Evolutionary conservation across 2,113 vertebrate genomes (phyloP).

Genomic region (Callorhinus ursinus): DNA sequence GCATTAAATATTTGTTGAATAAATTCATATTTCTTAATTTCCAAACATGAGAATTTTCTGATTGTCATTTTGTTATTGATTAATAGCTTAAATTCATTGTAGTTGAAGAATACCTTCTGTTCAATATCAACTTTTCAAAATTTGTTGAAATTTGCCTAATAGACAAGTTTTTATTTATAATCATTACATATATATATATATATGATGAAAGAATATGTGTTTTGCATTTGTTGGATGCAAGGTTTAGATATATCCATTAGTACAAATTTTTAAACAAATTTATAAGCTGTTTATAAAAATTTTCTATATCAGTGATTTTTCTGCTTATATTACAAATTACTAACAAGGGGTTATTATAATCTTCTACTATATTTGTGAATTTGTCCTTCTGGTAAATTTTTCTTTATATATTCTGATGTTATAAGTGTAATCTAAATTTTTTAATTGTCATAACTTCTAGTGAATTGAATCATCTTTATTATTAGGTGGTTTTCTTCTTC

Average conservation of each 20-base stretch:
- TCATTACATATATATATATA: background rate
- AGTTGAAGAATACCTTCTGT: background rate
- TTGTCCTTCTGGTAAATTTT: background rate
- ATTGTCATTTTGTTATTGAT: conserved; percentile 11
- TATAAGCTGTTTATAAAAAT: background rate
- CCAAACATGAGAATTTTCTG: background rate
- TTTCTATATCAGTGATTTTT: conserved; percentile 2
- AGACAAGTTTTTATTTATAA: background rate
- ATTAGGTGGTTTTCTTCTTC: background rate
- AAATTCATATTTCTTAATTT: conserved; percentile 32
- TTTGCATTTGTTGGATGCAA: background rate
- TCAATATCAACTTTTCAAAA: background rate
- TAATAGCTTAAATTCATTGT: background rate
- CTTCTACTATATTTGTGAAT: background rate
- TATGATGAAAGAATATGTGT: background rate
- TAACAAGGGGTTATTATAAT: background rate
- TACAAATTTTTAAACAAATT: background rate
- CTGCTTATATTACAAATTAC: background rate
- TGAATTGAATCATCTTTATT: background rate
- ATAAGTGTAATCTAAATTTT: background rate
- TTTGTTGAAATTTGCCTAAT: background rate
- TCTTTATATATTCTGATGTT: background rate
- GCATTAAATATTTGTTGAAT: conserved; percentile 29
- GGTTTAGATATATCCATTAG: background rate
- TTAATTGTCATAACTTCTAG: background rate